Conservation (phyloP, 2,888 invertebrate genomes). For the Ecliptopera silaceata region DNA sequence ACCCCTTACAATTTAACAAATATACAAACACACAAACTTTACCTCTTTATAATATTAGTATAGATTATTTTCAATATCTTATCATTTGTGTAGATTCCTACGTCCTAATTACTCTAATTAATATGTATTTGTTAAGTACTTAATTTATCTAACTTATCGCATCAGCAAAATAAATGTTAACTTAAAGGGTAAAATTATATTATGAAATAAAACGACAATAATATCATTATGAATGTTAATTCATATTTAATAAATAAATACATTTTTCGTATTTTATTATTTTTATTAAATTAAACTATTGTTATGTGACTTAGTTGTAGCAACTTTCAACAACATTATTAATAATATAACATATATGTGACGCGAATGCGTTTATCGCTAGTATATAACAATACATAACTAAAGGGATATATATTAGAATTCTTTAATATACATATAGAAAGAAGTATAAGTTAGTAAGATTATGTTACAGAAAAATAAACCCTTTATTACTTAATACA, state of each 20-base stretch:
- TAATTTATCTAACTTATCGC: too few species aligned
- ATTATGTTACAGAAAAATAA: conserved; percentile 71
- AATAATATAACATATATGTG: conserved; percentile 61
- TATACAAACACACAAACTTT: too few species aligned
- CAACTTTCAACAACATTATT: conserved; percentile 75
- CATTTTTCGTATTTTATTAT: conserved; percentile 71
- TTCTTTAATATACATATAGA: conserved; percentile 79
- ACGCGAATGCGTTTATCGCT: conserved; percentile 68
- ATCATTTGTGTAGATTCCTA: too few species aligned
- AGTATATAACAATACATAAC: conserved; percentile 73
- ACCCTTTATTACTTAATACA: conserved; percentile 34
- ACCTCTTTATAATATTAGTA: too few species aligned
- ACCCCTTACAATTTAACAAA: too few species aligned
- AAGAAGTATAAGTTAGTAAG: conserved; percentile 66
- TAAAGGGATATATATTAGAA: conserved; percentile 78
- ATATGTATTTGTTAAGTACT: too few species aligned
- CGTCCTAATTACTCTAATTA: too few species aligned
- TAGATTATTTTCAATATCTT: too few species aligned
- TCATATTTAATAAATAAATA: conserved; percentile 84
- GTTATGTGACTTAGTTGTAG: conserved; percentile 81
- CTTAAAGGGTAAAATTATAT: too few species aligned
- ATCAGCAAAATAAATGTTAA: too few species aligned
- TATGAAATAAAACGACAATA: conserved; percentile 70
- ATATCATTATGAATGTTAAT: conserved; percentile 78
- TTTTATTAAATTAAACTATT: conserved; percentile 76